These are phyloP conservation scores for Onychostruthus taczanowskii DNA, from an alignment of 2,113 vertebrate genomes.

Conservation along the genomic window DNA sequence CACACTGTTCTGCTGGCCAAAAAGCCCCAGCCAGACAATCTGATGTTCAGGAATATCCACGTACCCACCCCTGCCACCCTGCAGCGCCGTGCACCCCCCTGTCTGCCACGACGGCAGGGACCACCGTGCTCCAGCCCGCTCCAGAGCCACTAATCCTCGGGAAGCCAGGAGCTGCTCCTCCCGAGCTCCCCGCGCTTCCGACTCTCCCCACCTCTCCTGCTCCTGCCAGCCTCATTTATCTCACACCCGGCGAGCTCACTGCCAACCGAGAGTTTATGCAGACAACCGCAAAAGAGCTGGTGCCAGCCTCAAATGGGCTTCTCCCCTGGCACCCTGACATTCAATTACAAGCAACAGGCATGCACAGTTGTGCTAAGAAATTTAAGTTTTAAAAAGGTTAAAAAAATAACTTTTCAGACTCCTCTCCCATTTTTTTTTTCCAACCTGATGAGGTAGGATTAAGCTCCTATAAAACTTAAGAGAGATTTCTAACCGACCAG, in stretches of 20 bases:
- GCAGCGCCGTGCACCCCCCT: neutral
- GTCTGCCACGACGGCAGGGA: neutral
- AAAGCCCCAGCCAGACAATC: neutral
- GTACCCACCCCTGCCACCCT: neutral
- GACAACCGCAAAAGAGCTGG: slow-evolving; percentile 71
- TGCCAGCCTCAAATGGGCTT: slow-evolving; percentile 83
- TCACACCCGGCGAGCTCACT: slow-evolving; percentile 60
- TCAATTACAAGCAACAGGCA: slow-evolving; percentile 81
- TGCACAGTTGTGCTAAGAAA: slow-evolving; percentile 31
- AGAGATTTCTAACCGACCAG: neutral
- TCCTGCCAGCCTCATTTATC: slow-evolving; percentile 67
- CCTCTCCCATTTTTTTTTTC: neutral
- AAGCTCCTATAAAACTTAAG: neutral
- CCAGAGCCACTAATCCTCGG: slow-evolving; percentile 43
- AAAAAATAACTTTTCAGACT: neutral
- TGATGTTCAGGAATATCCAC: accelerated
- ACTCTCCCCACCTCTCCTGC: slow-evolving; percentile 21
- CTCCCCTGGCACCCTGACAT: slow-evolving; percentile 81
- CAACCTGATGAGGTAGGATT: neutral
- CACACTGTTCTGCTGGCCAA: neutral
- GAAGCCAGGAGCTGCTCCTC: slow-evolving; percentile 16
- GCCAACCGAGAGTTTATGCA: slow-evolving; percentile 75
- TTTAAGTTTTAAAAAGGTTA: too few species aligned
- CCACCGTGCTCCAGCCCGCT: neutral
- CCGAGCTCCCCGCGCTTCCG: slow-evolving; percentile 37